Conservation (phyloP, 2,797 vertebrate species). For the Micromesistius poutassou region DNA sequence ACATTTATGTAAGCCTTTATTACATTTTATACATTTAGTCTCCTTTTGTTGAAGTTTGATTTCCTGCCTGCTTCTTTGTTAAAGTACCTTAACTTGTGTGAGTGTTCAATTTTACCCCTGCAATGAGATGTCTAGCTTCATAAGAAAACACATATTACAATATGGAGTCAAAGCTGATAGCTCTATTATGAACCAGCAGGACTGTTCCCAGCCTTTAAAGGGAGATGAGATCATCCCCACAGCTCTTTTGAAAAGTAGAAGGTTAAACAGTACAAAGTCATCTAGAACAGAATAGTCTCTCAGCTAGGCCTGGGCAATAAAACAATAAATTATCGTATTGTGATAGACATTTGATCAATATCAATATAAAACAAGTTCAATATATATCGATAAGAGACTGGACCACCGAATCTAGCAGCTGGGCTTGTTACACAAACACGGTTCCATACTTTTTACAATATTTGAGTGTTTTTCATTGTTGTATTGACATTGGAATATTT, state of each 20-base stretch:
- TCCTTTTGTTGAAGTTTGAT: not conserved
- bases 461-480: too few relatives aligned
- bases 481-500: too few relatives aligned
- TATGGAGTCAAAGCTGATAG: not conserved
- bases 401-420: too few relatives aligned
- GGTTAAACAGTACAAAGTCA: not conserved
- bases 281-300: not conserved
- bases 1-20: not conserved
- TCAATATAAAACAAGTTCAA: too few relatives aligned
- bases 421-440: too few relatives aligned
- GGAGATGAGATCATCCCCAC: not conserved
- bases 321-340: too few relatives aligned
- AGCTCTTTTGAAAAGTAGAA: not conserved
- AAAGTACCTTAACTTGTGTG: not conserved
- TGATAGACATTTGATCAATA: too few relatives aligned
- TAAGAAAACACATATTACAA: not conserved
- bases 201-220: not conserved
- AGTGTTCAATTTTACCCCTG: too few relatives aligned
- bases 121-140: not conserved
- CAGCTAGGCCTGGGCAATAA: too few relatives aligned
- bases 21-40: too few relatives aligned
- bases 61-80: not conserved
- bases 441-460: too few relatives aligned
- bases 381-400: too few relatives aligned
- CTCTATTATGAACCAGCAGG: not conserved